Evolutionary conservation across 1,140 invertebrate genomes (phyloP), one percentile per base, ranked within the genome.

Genomic region (Drosophila serrata): DNA sequence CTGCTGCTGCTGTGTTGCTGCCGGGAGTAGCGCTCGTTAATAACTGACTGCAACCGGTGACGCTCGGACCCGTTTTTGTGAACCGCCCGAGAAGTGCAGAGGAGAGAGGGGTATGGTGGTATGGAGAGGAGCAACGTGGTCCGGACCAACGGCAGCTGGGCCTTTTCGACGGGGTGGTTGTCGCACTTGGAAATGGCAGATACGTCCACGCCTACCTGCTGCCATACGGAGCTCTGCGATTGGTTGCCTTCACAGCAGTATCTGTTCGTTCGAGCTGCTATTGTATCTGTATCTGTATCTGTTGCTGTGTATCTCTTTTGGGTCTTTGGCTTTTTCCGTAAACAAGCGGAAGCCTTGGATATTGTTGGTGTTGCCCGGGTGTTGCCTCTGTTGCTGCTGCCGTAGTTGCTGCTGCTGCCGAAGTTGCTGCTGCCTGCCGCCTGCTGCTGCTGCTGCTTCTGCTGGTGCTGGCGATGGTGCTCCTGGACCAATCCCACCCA

Each of bases 141-240:
- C 11, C 73, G 49, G 49, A 64, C 73, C 74, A 78, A 70, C 75
- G 24, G 74, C 74, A 76, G 74, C 69, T 58, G 51, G 19, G 69
- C 60, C 75, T 79, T 62, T 63, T 55, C 51, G 65, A 48, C 59
- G 81, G 78, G 85, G 86, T 81, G 84, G 85, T 90, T 90, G 84
- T 88, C 90, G 51, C 51, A 85, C 84, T 90, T 90, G 85, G 85
- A 90, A 90, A 90, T 90, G 85, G 85, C 79, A 90, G 85, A 90
- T 85, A 90, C 67, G 86, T 79, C 77, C 78, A 90, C 85, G 85
- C 85, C 85, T 90, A 90, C 85, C 85, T 90, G 82, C 82, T 74
- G 80, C 81, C 65, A 53, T 11, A 33, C 35, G 58, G 46, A 64
- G 82, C 79, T 60, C 75, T 85, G 35, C 13, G 69, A 88, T 88